phyloP scores from a whole-genome alignment of 30 jellyfish, hydroid and myxozoan genomes.

The Turritopsis dohrnii region DNA sequence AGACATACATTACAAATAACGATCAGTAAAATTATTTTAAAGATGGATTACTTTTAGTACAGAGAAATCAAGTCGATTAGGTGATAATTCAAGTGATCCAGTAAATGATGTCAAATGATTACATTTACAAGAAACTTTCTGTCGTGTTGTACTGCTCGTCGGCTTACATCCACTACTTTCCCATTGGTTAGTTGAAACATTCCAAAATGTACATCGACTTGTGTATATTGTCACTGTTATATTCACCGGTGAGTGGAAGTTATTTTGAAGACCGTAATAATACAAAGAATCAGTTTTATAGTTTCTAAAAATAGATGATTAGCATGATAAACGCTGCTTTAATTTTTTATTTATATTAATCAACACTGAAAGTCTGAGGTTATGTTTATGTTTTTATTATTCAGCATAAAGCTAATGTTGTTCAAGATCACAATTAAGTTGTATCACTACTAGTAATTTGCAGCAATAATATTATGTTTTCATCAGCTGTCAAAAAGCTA shows the following conservation, averaged over 20 bases:
- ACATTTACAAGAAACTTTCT: conserved; percentile 49
- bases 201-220: conserved; percentile 66
- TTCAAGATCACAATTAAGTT: too few species aligned
- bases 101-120: conserved; percentile 87
- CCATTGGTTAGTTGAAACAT: conserved; percentile 40
- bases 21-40: background rate
- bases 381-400: too few species aligned
- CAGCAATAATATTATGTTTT: too few species aligned
- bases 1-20: background rate
- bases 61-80: conserved; percentile 82
- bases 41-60: conserved; percentile 48
- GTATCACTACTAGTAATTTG: too few species aligned
- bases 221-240: conserved; percentile 44
- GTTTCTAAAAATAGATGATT: background rate
- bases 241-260: conserved; percentile 21
- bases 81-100: conserved; percentile 58
- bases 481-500: too few species aligned
- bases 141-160: conserved; percentile 31
- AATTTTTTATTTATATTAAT: too few species aligned
- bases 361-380: too few species aligned
- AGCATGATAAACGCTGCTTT: too few species aligned
- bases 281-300: background rate
- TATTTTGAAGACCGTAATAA: conserved; percentile 18
- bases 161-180: conserved; percentile 62
- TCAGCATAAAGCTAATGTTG: too few species aligned